These are phyloP conservation scores for Tetanocera ferruginea DNA, from an alignment of 2,888 invertebrate species.

Conservation along the genomic window DNA sequence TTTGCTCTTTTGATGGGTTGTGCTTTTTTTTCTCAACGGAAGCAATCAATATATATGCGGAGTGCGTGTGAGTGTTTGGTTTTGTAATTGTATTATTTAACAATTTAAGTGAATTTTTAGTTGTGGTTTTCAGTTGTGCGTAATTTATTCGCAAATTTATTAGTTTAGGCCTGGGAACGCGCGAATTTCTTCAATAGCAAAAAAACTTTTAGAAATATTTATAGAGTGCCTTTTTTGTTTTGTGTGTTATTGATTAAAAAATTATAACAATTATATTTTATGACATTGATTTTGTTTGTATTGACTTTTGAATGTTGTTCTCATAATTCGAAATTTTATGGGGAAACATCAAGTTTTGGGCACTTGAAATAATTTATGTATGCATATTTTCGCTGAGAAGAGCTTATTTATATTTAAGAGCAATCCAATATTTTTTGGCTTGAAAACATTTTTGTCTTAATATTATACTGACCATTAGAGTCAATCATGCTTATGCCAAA, in stretches of 20 bases:
- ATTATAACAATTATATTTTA: conserved; percentile 11
- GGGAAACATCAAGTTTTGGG: neutral
- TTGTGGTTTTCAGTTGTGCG: conserved; percentile 39
- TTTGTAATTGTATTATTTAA: conserved; percentile 45
- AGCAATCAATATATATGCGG: conserved; percentile 8
- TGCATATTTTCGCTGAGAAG: neutral
- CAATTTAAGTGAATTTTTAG: conserved; percentile 43
- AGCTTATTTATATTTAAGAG: neutral
- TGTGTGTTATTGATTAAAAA: neutral
- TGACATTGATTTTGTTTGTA: neutral
- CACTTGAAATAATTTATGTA: neutral
- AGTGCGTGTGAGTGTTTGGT: conserved; percentile 15
- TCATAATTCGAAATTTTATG: neutral
- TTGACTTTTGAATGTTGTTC: neutral
- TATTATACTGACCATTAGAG: too few species aligned
- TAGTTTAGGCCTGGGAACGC: conserved; percentile 33
- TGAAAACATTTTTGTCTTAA: neutral
- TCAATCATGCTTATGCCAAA: too few species aligned
- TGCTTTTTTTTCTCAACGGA: conserved; percentile 7
- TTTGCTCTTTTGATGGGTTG: neutral
- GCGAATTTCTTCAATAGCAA: neutral
- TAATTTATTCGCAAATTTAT: conserved; percentile 41
- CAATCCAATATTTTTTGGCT: neutral
- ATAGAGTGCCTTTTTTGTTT: conserved; percentile 10
- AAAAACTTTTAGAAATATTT: neutral